A percentile compares a stretch with the other conserved stretches of the same genome.
phyloP scores from a whole-genome alignment of 2,113 vertebrate genomes.

The Trinectes maculatus region DNA sequence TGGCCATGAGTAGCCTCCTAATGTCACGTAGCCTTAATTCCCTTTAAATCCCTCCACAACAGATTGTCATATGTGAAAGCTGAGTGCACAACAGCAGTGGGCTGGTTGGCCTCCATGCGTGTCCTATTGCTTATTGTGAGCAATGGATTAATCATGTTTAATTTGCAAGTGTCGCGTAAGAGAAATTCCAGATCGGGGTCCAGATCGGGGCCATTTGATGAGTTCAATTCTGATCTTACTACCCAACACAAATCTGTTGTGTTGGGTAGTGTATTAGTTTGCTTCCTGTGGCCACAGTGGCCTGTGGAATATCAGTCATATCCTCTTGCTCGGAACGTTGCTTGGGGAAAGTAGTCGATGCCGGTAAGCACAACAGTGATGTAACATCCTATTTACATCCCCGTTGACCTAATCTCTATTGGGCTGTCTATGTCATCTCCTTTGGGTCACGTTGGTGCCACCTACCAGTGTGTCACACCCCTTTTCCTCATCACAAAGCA shows the following conservation, averaged over 20 bases:
- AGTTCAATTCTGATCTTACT: too few relatives aligned
- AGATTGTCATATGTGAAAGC: slow-evolving; percentile 67
- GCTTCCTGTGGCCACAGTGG: too few relatives aligned
- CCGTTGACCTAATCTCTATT: slow-evolving; percentile 64
- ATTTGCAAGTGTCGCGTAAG: too few relatives aligned
- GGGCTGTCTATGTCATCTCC: slow-evolving; percentile 64
- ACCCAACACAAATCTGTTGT: too few relatives aligned
- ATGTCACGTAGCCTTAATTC: slow-evolving; percentile 71
- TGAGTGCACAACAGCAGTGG: slow-evolving; percentile 40
- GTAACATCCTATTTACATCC: slow-evolving; percentile 77
- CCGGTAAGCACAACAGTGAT: slow-evolving; percentile 62
- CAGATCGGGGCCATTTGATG: too few relatives aligned
- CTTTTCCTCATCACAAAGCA: slow-evolving; percentile 45
- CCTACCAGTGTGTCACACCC: slow-evolving; percentile 27
- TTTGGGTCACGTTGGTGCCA: slow-evolving; percentile 52
- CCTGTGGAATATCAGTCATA: slow-evolving; percentile 24
- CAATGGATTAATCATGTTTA: too few relatives aligned
- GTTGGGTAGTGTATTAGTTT: too few relatives aligned
- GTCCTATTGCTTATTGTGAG: slow-evolving; percentile 4
- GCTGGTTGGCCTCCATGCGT: slow-evolving; percentile 7
- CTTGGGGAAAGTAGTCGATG: slow-evolving; percentile 36
- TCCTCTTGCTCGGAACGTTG: slow-evolving; percentile 40
- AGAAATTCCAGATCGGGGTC: too few relatives aligned
- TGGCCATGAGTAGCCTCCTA: slow-evolving; percentile 65
- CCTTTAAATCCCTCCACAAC: slow-evolving; percentile 68